phyloP scores from a whole-genome alignment of 2,888 invertebrate genomes.

The Monopis laevigella region DNA sequence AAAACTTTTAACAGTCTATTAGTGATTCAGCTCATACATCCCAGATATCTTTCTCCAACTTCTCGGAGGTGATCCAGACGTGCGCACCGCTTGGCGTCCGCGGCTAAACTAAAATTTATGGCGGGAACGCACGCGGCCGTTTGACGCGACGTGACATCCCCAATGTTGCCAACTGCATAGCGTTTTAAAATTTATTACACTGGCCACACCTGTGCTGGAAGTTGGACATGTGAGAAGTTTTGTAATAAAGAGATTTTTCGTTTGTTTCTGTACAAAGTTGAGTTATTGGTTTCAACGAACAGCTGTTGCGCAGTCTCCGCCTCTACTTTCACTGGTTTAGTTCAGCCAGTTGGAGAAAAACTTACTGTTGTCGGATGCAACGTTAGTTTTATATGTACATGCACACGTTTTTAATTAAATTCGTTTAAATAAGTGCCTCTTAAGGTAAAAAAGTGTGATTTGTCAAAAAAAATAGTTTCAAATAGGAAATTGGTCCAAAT shows the following conservation, averaged over 20 bases:
- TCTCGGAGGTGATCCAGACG: conserved; percentile 13
- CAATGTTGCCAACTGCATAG: conserved; percentile 2
- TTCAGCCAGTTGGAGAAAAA: too few relatives aligned
- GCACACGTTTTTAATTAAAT: too few relatives aligned
- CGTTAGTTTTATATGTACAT: too few relatives aligned
- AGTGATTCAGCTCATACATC: conserved; percentile 28
- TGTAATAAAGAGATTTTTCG: conserved; percentile 5
- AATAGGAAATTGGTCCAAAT: too few relatives aligned
- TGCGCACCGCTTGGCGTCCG: conserved; percentile 11
- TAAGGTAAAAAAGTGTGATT: too few relatives aligned
- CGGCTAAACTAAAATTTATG: conserved; percentile 53
- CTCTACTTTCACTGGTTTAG: too few relatives aligned
- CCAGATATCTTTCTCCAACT: conserved; percentile 1
- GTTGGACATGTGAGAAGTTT: not conserved
- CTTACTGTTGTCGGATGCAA: too few relatives aligned
- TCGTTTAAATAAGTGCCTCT: too few relatives aligned
- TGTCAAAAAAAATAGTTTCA: too few relatives aligned
- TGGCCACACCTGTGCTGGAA: conserved; percentile 7
- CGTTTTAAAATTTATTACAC: conserved; percentile 5
- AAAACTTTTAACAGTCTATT: conserved; percentile 50
- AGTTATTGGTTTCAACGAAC: conserved; percentile 7
- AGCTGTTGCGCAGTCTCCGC: too few relatives aligned
- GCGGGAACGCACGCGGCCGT: conserved; percentile 30
- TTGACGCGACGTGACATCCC: not conserved
- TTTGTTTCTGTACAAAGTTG: conserved; percentile 5